Percentiles rank a stretch among this genome's conserved stretches.
Conservation (phyloP, 2,797 vertebrate species). For the Prunella strophiata region DNA sequence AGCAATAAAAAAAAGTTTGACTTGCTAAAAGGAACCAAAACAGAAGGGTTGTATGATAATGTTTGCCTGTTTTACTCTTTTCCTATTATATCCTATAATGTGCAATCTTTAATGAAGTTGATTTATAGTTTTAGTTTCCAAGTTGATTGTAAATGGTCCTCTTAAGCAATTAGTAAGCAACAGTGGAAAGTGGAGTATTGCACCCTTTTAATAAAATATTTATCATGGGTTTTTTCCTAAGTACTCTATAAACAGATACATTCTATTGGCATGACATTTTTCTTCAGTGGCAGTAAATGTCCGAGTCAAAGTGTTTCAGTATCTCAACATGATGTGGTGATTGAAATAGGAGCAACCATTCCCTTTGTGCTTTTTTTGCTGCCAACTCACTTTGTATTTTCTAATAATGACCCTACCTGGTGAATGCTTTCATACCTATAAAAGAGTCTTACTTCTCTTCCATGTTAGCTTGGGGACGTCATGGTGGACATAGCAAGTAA, state of each 20-base stretch:
- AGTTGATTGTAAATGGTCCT: neutral
- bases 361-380: neutral
- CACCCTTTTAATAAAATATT: neutral
- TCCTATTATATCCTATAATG: neutral
- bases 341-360: neutral
- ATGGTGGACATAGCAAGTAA: slow-evolving; percentile 98
- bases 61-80: neutral
- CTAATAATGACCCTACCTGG: neutral
- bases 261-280: neutral
- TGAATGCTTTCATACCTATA: neutral
- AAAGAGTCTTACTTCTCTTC: slow-evolving; percentile 13
- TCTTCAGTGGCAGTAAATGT: neutral
- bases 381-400: neutral
- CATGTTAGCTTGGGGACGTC: slow-evolving; percentile 88
- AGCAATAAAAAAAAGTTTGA: neutral
- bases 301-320: neutral
- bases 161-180: neutral
- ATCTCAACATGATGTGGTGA: neutral
- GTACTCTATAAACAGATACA: neutral
- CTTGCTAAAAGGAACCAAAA: neutral
- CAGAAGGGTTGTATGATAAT: neutral
- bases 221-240: neutral
- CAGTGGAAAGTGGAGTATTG: neutral
- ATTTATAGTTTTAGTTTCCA: neutral
- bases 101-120: neutral